Base-by-base conservation (phyloP, 2,797 vertebrate species). In the Acestrorhynchus altus region DNA sequence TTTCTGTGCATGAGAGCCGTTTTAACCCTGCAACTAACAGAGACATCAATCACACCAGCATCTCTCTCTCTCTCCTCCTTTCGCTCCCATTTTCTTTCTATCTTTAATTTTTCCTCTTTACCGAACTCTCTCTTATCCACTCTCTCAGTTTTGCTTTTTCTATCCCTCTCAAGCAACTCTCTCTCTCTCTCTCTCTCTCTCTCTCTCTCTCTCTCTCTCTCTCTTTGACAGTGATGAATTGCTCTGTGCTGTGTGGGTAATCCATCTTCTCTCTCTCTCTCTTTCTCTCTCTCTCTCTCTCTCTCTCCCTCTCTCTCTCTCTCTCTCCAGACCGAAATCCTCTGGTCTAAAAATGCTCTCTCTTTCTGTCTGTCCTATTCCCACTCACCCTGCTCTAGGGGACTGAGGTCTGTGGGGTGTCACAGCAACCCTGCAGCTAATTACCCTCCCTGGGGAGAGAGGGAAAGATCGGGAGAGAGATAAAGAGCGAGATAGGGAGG, bases 161-260 rank as follows among this genome's bases (percentile, higher is more conserved):
- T 60, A 22, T 76, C 68, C 10, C 59, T 81, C 65, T 40, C 47
- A n/a, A n/a, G n/a, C n/a, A n/a, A n/a, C 49, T 54, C 71, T 52
- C 47, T 68, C 31, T 31, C 66, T 40, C 77, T 74, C 46, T 77
- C 39, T 18, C 77, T 18, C 42, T 54, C 71, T 52, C 47, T 68
- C 31, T 31, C 63, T 40, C 77, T 74, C 49, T 77, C 39, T 18
- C 77, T 18, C 4, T 74, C 66, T 66, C 47, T 78, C 15, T 73
- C 49, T 67, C 73, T 78, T 67, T 91, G 92, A 93, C 93, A 93
- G 86, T 93, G 92, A 94, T 89, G 82, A 90, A 93, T 93, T 90
- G 88, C 88, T 80, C 64, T 26, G 82, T 83, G 83, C 65, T 47
- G 80, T 81, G 81, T 64, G 72, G 84, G 90, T 86, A 89, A 94